Percentiles rank a stretch among this genome's conserved stretches.
Conservation (phyloP, 2,888 invertebrate species). For the Drosophila pseudotalamancana region DNA sequence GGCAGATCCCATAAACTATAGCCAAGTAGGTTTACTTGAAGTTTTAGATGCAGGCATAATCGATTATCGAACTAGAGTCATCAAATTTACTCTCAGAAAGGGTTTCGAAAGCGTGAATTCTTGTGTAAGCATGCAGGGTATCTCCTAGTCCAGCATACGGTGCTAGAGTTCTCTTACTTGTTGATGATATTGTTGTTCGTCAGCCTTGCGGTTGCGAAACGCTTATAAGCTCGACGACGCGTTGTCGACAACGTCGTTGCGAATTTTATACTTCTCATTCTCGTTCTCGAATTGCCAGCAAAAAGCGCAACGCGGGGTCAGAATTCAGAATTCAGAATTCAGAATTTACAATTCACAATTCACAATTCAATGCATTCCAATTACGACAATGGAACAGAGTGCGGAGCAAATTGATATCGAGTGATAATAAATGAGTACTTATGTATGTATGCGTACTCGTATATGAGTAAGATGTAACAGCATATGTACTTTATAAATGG, state of each 20-base stretch:
- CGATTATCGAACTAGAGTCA: no score
- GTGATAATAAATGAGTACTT: constrained; percentile 22
- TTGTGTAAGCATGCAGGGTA: no score
- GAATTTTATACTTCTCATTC: constrained; percentile 37
- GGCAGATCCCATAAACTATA: no score
- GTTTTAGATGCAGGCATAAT: no score
- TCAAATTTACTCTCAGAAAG: no score
- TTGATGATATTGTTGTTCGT: constrained; percentile 2
- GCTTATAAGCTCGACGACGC: constrained; percentile 44
- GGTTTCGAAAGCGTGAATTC: no score
- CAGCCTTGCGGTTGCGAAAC: constrained; percentile 64
- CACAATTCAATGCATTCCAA: constrained; percentile 59
- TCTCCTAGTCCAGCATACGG: no score
- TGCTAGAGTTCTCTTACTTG: no score
- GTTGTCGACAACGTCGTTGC: constrained; percentile 22
- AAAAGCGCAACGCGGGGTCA: constrained; percentile 30
- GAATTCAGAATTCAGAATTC: constrained; percentile 40
- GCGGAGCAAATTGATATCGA: constrained; percentile 54
- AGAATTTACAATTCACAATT: constrained; percentile 20
- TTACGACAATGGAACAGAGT: constrained; percentile 52
- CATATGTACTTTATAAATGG: constrained; percentile 15
- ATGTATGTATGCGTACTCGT: no score
- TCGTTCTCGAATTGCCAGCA: constrained; percentile 43
- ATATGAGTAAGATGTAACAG: not conserved
- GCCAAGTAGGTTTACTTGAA: no score